phyloP scores from a whole-genome alignment of 2,797 vertebrate species.

The Muscicapa striata region DNA sequence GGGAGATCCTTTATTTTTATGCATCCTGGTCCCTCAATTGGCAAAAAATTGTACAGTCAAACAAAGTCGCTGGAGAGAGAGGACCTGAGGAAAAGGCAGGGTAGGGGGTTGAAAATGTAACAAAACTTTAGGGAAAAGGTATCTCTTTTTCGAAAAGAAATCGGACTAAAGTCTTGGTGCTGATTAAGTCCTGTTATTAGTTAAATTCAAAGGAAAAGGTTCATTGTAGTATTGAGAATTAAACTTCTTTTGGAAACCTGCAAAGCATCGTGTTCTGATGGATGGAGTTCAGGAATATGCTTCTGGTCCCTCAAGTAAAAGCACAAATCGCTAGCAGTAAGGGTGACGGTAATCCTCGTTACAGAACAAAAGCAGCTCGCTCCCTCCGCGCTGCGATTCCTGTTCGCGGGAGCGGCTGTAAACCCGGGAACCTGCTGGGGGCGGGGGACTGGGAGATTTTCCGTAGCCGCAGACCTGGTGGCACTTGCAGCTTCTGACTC shows the following conservation, averaged over 20 bases:
- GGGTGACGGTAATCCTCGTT: background rate
- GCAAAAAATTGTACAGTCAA: background rate
- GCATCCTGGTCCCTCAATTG: rapidly evolving
- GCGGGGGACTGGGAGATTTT: background rate
- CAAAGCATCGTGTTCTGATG: background rate
- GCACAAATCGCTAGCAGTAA: background rate
- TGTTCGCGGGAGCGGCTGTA: background rate
- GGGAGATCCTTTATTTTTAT: background rate
- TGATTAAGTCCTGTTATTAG: background rate
- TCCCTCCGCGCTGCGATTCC: background rate
- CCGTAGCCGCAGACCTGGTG: background rate
- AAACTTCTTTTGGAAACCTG: background rate
- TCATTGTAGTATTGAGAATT: rapidly evolving
- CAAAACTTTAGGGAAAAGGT: background rate
- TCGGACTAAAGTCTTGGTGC: background rate
- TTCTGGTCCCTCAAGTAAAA: background rate
- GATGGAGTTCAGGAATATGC: background rate
- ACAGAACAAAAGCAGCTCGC: background rate
- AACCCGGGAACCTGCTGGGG: background rate
- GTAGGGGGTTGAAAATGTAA: background rate
- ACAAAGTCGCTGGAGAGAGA: background rate
- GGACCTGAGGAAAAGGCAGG: background rate
- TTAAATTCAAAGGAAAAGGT: background rate
- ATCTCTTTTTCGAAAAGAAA: background rate
- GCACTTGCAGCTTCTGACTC: background rate